phyloP scores from a whole-genome alignment of 2,113 vertebrate species.

The Campylorhamphus procurvoides region DNA sequence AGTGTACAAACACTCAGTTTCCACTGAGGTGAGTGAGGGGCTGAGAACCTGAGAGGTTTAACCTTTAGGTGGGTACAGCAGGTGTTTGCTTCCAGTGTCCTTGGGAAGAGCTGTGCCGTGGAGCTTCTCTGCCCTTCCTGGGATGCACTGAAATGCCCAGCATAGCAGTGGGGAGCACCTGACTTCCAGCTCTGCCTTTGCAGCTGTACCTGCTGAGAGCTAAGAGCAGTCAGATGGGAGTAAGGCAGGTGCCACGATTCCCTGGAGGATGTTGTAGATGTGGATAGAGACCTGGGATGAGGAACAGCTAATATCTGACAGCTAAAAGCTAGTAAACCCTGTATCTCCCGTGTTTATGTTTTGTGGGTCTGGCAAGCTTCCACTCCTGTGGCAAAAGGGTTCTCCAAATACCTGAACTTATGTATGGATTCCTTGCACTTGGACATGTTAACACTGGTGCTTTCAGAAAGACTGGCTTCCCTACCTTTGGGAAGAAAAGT shows the following conservation, averaged over 20 bases:
- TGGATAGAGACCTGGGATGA: neutral
- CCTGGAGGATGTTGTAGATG: neutral
- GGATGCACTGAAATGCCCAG: neutral
- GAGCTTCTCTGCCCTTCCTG: neutral
- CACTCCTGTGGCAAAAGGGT: neutral
- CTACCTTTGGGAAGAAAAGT: neutral
- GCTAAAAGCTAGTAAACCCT: neutral
- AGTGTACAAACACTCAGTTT: fast-evolving
- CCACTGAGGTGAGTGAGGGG: neutral
- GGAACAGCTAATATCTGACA: neutral
- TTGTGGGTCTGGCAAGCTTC: neutral
- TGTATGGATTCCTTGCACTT: neutral
- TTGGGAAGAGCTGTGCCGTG: neutral
- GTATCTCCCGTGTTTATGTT: fast-evolving
- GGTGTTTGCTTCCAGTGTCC: neutral
- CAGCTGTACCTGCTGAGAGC: neutral
- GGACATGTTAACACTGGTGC: fast-evolving
- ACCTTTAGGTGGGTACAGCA: neutral
- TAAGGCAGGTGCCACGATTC: neutral
- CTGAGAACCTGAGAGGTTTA: neutral
- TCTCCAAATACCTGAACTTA: neutral
- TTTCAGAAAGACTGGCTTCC: neutral
- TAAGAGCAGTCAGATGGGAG: fast-evolving
- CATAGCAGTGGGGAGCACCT: fast-evolving
- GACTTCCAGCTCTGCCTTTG: neutral